Conservation (phyloP, 2,797 vertebrate genomes). For the Catamblyrhynchus diadema region DNA sequence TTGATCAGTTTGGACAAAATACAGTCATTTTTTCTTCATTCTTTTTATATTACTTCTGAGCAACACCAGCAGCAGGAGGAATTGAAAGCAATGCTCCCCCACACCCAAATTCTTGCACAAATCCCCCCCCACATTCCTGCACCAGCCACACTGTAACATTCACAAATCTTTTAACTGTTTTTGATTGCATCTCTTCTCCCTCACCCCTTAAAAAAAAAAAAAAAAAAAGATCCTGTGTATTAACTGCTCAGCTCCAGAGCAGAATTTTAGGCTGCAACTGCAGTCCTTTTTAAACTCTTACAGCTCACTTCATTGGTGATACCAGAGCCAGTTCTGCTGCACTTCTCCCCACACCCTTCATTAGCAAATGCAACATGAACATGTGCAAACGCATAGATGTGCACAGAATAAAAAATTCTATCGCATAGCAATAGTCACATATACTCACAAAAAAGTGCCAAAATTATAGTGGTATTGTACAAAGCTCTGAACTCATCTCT, state of each 20-base stretch:
- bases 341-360: background rate
- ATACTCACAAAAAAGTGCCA: background rate
- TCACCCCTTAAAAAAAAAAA: background rate
- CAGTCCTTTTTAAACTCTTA: background rate
- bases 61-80: background rate
- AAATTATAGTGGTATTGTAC: slow-evolving; percentile 42
- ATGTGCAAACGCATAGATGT: background rate
- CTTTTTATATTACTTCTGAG: background rate
- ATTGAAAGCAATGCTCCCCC: background rate
- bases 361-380: slow-evolving; percentile 8
- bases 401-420: slow-evolving; percentile 28
- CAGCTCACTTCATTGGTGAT: background rate
- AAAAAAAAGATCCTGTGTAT: background rate
- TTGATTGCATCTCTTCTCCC: background rate
- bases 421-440: background rate
- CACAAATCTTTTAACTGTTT: background rate
- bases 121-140: background rate
- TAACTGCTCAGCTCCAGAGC: background rate
- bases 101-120: background rate
- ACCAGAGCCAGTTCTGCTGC: background rate
- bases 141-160: background rate
- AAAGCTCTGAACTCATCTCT: slow-evolving; percentile 15
- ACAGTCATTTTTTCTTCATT: background rate
- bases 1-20: background rate
- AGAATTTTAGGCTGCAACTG: background rate